Conservation (phyloP, 2,113 vertebrate species). For the Prunella himalayana region DNA sequence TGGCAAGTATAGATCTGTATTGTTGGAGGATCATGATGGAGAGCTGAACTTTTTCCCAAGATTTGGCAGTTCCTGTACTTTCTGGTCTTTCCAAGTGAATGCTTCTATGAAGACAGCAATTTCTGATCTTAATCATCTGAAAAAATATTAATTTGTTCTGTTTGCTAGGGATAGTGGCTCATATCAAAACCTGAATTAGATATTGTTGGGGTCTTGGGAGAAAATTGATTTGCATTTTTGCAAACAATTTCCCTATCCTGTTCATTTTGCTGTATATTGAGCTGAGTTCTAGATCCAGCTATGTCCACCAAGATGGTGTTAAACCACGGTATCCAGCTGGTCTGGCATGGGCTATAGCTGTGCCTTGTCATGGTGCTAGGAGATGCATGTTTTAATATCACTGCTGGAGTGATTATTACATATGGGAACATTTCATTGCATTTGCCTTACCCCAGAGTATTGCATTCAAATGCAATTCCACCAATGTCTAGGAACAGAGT, state of each 20-base stretch:
- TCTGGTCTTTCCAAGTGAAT: background rate
- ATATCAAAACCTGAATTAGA: background rate
- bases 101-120: background rate
- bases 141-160: background rate
- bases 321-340: background rate
- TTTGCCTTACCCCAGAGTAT: background rate
- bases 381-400: background rate
- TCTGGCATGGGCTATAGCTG: background rate
- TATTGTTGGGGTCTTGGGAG: background rate
- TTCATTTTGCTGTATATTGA: background rate
- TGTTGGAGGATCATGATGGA: background rate
- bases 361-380: background rate
- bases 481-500: background rate
- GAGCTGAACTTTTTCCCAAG: background rate
- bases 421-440: background rate
- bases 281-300: background rate
- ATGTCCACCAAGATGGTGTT: background rate
- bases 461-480: background rate
- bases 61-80: background rate
- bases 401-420: background rate
- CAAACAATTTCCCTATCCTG: background rate
- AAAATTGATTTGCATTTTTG: background rate
- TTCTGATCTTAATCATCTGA: background rate
- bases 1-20: background rate
- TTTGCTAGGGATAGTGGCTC: background rate